phyloP scores from a whole-genome alignment of 2,113 vertebrate genomes.

The Phrynosoma platyrhinos region DNA sequence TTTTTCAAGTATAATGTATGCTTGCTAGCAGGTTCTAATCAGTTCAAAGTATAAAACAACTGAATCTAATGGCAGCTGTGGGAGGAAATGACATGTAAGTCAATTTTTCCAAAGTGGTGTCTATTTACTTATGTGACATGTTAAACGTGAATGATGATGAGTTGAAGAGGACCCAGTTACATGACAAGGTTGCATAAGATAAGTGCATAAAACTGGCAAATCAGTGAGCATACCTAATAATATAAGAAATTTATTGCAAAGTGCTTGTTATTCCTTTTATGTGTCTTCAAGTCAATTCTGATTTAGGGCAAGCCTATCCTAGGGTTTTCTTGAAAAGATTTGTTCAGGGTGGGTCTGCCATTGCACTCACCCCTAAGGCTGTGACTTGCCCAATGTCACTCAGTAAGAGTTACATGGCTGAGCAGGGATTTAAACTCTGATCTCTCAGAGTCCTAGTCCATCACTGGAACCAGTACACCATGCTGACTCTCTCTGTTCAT shows the following conservation, averaged over 20 bases:
- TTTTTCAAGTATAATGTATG: constrained; percentile 28
- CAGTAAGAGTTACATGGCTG: too few species aligned
- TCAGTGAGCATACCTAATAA: constrained; percentile 5
- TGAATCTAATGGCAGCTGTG: constrained; percentile 26
- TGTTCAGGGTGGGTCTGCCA: too few species aligned
- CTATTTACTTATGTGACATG: constrained; percentile 51
- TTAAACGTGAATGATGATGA: constrained; percentile 38
- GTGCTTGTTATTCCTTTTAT: not conserved
- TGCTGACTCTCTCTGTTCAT: constrained; percentile 49
- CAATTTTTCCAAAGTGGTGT: constrained; percentile 1
- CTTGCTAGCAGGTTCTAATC: constrained; percentile 42
- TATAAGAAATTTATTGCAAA: constrained; percentile 47
- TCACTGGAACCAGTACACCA: too few species aligned
- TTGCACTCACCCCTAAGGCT: too few species aligned
- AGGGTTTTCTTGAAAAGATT: too few species aligned
- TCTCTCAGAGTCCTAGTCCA: too few species aligned
- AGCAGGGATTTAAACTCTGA: too few species aligned
- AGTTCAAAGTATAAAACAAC: constrained; percentile 30
- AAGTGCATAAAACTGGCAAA: not conserved
- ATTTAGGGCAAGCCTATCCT: too few species aligned
- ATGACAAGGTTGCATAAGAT: constrained; percentile 27
- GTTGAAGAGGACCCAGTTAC: too few species aligned
- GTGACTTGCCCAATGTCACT: too few species aligned
- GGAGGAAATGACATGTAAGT: not conserved
- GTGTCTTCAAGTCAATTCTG: too few species aligned